Base-by-base conservation (phyloP, 1,140 invertebrate genomes). In the Maniola jurtina region DNA sequence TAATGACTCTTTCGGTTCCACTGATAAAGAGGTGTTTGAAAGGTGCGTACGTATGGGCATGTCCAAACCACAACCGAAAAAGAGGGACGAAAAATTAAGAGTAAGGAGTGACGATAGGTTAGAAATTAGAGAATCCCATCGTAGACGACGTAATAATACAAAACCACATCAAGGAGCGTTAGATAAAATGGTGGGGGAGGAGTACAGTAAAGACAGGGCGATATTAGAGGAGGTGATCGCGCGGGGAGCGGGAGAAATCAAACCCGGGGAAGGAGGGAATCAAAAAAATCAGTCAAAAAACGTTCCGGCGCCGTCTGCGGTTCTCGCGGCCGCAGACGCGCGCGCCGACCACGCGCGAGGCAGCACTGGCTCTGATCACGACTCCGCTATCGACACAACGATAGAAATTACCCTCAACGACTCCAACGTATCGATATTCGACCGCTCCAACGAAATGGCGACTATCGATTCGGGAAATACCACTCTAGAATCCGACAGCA, bases 31-130 rank as follows among this genome's bases (percentile, higher is more conserved):
- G 76, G 90, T 55, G 4, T 55, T 55, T 9, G 52, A 55, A 16
- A n/a, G 52, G 52, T 34, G 96, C 78, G 97, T 96, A 38, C 93
- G 93, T 47, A 93, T 93, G 42, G 95, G 94, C 15, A 93, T 95
- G 92, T 70, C 78, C 8, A 81, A 79, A 45, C 68, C 79, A 1
- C 76, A 72, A 36, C 66, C 76, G 5, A 78, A 75, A 38, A 86
- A 78, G 77, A 66, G 71, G 6, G 80, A 80, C n/a, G 76, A 79
- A 5, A 78, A 80, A 56, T 61, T 66, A 35, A 35, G 71, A 55
- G 67, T 78, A 34, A 50, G 72, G 8, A 72, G 79, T 60, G 79
- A 76, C 55, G 75, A 81, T 8, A 64, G 76, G 0, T 52, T 78
- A 1, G 76, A 77, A 16, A 52, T 70, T 0, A 54, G 78, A 33